These are phyloP conservation scores for Rhyacophila evoluta DNA, from an alignment of 2,888 invertebrate species.

Conservation along the genomic window DNA sequence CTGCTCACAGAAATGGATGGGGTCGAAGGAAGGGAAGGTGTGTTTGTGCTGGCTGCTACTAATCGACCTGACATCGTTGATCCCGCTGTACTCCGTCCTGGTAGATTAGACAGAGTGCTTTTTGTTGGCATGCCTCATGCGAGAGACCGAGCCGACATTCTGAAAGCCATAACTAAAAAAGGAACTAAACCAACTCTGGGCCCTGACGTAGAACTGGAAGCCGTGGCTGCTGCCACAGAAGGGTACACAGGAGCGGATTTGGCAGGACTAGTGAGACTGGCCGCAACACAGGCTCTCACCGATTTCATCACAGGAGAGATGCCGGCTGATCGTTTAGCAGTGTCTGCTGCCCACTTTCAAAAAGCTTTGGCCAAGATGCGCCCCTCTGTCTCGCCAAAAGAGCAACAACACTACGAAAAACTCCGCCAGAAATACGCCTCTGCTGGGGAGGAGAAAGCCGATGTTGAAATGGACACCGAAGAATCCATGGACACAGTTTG, in stretches of 20 bases:
- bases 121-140: slow-evolving; percentile 89
- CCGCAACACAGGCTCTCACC: slow-evolving; percentile 83
- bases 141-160: slow-evolving; percentile 86
- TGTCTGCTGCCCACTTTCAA: slow-evolving; percentile 80
- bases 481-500: slow-evolving; percentile 70
- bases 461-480: slow-evolving; percentile 71
- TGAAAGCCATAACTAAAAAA: slow-evolving; percentile 89
- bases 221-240: slow-evolving; percentile 77
- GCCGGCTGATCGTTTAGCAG: slow-evolving; percentile 69
- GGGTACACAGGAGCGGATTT: slow-evolving; percentile 96
- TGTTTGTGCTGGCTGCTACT: slow-evolving; percentile 95
- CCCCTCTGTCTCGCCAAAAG: slow-evolving; percentile 88
- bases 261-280: slow-evolving; percentile 88
- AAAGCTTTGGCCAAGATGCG: slow-evolving; percentile 82
- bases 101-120: slow-evolving; percentile 89
- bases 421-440: slow-evolving; percentile 76
- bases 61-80: slow-evolving; percentile 98
- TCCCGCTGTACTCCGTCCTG: slow-evolving; percentile 90
- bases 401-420: slow-evolving; percentile 82
- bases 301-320: slow-evolving; percentile 75
- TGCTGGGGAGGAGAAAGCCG: slow-evolving; percentile 65
- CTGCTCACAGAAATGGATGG: slow-evolving; percentile 99
- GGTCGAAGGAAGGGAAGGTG: slow-evolving; percentile 89
- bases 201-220: slow-evolving; percentile 80
- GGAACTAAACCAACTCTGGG: slow-evolving; percentile 83